Percentiles rank a stretch among this genome's conserved stretches.
These are phyloP conservation scores for Neofelis nebulosa DNA, from an alignment of 2,113 vertebrate species.

Conservation along the genomic window DNA sequence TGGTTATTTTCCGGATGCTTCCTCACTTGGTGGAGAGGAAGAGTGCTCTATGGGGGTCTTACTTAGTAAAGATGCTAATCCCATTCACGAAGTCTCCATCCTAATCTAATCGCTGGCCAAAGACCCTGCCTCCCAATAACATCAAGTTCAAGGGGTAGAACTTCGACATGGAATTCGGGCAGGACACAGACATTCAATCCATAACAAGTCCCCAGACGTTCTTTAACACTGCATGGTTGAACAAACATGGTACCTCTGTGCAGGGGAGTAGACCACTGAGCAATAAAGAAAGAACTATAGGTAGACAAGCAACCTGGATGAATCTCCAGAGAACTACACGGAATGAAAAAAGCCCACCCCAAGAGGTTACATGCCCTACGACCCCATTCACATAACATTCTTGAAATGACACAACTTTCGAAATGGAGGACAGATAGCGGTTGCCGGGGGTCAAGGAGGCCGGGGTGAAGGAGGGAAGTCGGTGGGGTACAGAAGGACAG, in stretches of 20 bases:
- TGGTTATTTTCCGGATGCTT: neutral
- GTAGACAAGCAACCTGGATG: no score
- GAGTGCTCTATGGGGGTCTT: neutral
- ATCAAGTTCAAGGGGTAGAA: neutral
- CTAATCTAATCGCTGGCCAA: neutral
- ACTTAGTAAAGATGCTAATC: neutral
- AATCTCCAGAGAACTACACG: no score
- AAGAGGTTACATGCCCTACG: neutral
- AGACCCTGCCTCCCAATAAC: neutral
- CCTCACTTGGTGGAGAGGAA: neutral
- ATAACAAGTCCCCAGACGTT: neutral
- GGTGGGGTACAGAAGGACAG: neutral
- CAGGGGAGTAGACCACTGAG: no score
- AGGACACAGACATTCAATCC: neutral
- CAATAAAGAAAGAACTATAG: no score
- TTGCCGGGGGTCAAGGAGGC: no score
- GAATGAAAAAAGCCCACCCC: neutral
- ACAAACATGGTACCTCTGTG: neutral
- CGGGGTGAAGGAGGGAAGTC: neutral
- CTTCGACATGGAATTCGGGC: neutral
- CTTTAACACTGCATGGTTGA: neutral
- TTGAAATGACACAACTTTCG: neutral
- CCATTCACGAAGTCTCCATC: neutral
- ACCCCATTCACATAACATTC: no score
- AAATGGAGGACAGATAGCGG: neutral